Conservation (phyloP, 1,140 invertebrate genomes). For the Tetraneura akinire region DNA sequence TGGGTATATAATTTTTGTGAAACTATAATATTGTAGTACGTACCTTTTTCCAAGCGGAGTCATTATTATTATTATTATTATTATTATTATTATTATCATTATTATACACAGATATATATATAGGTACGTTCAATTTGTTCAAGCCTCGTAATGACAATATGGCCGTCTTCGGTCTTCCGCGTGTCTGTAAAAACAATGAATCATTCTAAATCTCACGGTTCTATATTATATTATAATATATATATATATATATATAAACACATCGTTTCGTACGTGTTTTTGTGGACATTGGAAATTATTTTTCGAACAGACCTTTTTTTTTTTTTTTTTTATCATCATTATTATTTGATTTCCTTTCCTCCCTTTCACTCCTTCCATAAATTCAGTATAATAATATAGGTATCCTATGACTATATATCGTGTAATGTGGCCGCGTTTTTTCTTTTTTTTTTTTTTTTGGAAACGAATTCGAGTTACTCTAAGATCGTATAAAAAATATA, state of each 20-base stretch:
- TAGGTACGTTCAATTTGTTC: not conserved
- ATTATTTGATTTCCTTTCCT: too few relatives aligned
- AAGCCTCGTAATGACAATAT: not conserved
- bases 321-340: not conserved
- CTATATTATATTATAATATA: not conserved
- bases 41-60: not conserved
- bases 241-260: too few relatives aligned
- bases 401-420: too few relatives aligned
- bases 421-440: too few relatives aligned
- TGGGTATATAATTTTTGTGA: too few relatives aligned
- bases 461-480: not conserved
- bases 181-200: not conserved
- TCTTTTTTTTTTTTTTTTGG: not conserved
- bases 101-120: too few relatives aligned
- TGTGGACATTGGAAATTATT: not conserved
- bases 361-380: not conserved
- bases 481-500: not conserved
- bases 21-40: not conserved
- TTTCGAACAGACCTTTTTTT: not conserved
- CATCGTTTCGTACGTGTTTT: not conserved
- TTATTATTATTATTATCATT: too few relatives aligned
- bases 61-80: not conserved
- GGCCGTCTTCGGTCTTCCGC: not conserved
- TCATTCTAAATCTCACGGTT: slow-evolving; percentile 1
- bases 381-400: not conserved